Evolutionary conservation across 2,888 invertebrate species (phyloP).

Genomic region (Ichneumoninae sp.): DNA sequence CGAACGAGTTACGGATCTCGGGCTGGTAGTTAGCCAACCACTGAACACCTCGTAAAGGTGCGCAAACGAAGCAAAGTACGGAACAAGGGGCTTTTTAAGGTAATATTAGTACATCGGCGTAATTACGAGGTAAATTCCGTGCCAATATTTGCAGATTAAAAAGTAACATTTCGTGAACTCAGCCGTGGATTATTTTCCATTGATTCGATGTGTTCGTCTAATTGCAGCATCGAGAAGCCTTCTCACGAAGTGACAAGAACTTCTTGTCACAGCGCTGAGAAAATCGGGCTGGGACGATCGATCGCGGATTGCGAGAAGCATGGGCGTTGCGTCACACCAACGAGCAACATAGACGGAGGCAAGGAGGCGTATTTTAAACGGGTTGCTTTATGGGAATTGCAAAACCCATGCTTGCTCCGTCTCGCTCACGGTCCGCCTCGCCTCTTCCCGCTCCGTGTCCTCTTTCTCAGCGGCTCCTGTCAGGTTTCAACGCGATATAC

Average conservation of each 20-base stretch:
- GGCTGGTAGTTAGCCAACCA: conserved; percentile 65
- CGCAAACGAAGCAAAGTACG: conserved; percentile 59
- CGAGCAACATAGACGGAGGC: conserved; percentile 34
- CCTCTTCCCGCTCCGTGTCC: conserved; percentile 25
- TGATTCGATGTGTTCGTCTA: not conserved
- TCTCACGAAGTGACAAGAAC: not conserved
- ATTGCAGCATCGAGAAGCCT: not conserved
- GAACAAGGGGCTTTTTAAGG: not conserved
- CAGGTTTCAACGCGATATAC: conserved; percentile 52
- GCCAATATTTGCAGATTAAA: not conserved
- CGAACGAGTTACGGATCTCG: conserved; percentile 70
- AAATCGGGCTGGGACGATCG: conserved; percentile 59
- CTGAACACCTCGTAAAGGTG: conserved; percentile 67
- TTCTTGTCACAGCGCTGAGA: conserved; percentile 16
- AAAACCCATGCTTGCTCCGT: conserved; percentile 56
- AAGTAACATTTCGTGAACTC: not conserved
- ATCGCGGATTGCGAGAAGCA: conserved; percentile 66
- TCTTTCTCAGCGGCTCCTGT: conserved; percentile 50
- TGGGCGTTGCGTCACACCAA: conserved; percentile 68
- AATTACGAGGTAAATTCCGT: not conserved
- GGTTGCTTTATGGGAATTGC: conserved; percentile 70
- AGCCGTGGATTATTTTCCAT: not conserved
- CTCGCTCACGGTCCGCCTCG: conserved; percentile 21
- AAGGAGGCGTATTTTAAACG: conserved; percentile 62
- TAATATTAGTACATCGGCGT: not conserved